These are phyloP conservation scores for Pyrrhosoma nymphula DNA, from an alignment of 2,888 invertebrate genomes.

Conservation along the genomic window DNA sequence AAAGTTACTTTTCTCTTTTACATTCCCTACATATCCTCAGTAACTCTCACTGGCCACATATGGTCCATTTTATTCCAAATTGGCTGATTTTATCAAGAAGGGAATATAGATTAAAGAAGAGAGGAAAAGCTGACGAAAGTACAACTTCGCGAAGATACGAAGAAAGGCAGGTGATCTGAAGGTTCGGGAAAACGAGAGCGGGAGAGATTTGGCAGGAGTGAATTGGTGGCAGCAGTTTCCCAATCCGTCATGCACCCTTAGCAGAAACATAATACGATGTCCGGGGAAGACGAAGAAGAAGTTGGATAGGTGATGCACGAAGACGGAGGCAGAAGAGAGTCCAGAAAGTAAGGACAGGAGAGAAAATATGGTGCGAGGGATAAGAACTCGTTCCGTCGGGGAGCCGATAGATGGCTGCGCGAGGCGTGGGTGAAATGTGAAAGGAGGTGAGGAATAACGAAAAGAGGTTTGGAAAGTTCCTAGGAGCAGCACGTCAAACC, in stretches of 20 bases:
- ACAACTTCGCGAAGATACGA: neutral
- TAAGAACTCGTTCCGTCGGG: neutral
- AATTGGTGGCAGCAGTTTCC: neutral
- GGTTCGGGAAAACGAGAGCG: neutral
- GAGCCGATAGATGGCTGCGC: neutral
- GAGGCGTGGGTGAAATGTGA: constrained; percentile 32
- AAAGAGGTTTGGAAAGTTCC: constrained; percentile 31
- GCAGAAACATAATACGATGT: neutral
- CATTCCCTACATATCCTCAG: no score
- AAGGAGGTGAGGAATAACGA: neutral
- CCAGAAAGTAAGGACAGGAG: no score
- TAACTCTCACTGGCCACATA: no score
- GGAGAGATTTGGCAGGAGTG: neutral
- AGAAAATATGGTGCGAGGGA: neutral
- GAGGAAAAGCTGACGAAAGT: neutral
- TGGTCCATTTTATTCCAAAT: no score
- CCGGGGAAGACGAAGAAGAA: neutral
- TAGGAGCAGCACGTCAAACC: neutral
- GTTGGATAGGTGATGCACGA: neutral
- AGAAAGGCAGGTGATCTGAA: neutral
- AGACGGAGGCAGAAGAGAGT: neutral
- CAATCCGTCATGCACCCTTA: neutral
- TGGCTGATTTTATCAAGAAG: no score
- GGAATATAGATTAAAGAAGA: neutral
- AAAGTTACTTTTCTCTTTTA: no score